These are phyloP conservation scores for Thecophora atra DNA, from an alignment of 2,888 invertebrate genomes.

Conservation along the genomic window DNA sequence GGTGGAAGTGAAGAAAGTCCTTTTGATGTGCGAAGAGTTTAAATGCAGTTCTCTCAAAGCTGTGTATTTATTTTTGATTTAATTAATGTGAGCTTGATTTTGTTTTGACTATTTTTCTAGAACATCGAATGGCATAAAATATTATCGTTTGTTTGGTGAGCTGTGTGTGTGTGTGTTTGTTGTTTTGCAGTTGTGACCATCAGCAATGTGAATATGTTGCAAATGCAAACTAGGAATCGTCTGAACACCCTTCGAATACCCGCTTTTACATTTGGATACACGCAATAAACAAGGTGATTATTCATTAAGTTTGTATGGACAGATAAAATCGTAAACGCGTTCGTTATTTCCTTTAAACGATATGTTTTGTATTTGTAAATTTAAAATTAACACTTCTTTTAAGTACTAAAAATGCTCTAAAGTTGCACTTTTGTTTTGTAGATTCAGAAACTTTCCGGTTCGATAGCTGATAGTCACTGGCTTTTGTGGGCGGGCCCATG, in stretches of 20 bases:
- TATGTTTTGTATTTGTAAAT: constrained; percentile 35
- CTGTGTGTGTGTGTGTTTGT: constrained; percentile 9
- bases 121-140: constrained; percentile 3
- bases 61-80: background rate
- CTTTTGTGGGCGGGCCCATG: background rate
- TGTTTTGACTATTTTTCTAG: background rate
- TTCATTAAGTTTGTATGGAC: background rate
- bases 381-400: background rate
- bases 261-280: too few species aligned
- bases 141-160: background rate
- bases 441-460: background rate
- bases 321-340: background rate
- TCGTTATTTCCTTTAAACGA: constrained; percentile 18
- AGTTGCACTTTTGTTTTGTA: background rate
- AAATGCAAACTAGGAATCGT: background rate
- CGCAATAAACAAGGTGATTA: too few species aligned
- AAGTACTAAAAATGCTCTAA: background rate
- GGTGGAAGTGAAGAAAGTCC: too few species aligned
- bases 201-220: background rate
- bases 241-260: background rate
- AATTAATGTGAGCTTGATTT: background rate
- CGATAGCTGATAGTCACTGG: constrained; percentile 26
- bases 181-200: constrained; percentile 19
- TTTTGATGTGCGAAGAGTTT: too few species aligned
- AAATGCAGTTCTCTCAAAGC: background rate